Evolutionary conservation across 2,113 vertebrate species (phyloP), one percentile per base, ranked within the genome.

Genomic region (Melanotaenia duboulayi): DNA sequence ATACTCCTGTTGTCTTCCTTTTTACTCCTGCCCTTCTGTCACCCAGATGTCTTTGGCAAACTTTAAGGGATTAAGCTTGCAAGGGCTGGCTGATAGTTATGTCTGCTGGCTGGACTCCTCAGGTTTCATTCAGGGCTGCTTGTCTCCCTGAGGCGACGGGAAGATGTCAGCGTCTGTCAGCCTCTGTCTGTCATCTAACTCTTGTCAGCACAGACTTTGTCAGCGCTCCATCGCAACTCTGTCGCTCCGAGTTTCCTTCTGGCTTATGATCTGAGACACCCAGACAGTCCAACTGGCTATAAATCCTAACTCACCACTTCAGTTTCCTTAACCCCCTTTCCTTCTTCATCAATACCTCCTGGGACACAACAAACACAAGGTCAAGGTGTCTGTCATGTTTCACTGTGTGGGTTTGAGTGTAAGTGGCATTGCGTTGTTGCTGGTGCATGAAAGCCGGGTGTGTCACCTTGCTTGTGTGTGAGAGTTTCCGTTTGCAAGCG

Each of bases 141-240:
- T 79, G 71, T 90, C 84, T 89, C 86, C 91, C 89, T 2, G 80
- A 76, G 90, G 94, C 90, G 89, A 94, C 90, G 84, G 86, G 69
- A 76, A 85, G 90, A 91, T 93, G 94, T 94, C 93, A 93, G 85
- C 88, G 44, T 89, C 81, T 92, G 92, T 94, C 93, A 94, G 83
- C 75, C 86, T 78, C 80, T 89, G 91, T 93, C 92, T 85, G 83
- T 94, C 93, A 93, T 90, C 87, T 81, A 78, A 78, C 78, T 66
- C 83, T 84, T 74, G 88, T 93, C 91, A 91, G 80, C 79, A 70
- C 11, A 37, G 66, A 56, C 78, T 87, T 80, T 85, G 87, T 83
- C 87, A 77, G 69, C 72, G 68, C 82, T 84, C 89, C 77, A 85
- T 86, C 87, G 65, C 65, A 63, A 56, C 74, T 88, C 85, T 82